A percentile compares a stretch with the other conserved stretches of the same genome.
Conservation (phyloP, 2,797 vertebrate species). For the Pseudomugil gertrudae region DNA sequence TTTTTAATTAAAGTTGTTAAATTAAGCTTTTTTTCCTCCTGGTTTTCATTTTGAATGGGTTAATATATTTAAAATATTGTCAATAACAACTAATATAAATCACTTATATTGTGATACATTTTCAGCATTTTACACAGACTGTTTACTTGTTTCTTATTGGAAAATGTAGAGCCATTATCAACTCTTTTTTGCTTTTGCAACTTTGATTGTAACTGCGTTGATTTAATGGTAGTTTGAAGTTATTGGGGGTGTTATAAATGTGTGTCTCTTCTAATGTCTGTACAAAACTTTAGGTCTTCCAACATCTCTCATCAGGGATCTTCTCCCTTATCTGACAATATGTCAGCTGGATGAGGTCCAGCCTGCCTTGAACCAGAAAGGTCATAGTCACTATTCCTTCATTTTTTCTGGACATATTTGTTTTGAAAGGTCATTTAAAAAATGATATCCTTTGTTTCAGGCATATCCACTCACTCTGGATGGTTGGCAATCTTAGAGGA, state of each 20-base stretch:
- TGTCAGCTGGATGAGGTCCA: constrained; percentile 89
- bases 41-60: too few species aligned
- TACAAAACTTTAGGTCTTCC: constrained; percentile 81
- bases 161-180: too few species aligned
- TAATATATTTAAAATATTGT: too few species aligned
- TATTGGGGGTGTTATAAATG: too few species aligned
- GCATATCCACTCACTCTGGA: constrained; percentile 85
- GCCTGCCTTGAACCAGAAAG: constrained; percentile 84
- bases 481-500: constrained; percentile 88
- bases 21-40: too few species aligned
- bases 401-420: neutral
- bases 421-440: neutral
- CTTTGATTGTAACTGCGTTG: neutral
- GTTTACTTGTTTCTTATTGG: neutral
- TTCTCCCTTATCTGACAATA: constrained; percentile 88
- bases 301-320: constrained; percentile 84
- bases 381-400: constrained; percentile 60
- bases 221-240: neutral
- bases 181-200: neutral
- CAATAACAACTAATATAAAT: too few species aligned
- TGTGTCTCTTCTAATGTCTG: constrained; percentile 6
- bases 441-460: constrained; percentile 61
- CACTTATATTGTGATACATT: too few species aligned
- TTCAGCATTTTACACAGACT: too few species aligned
- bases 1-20: too few species aligned